Percentiles rank a stretch among this genome's conserved stretches.
Conservation (phyloP, 2,113 vertebrate species). For the Tringa solitaria region DNA sequence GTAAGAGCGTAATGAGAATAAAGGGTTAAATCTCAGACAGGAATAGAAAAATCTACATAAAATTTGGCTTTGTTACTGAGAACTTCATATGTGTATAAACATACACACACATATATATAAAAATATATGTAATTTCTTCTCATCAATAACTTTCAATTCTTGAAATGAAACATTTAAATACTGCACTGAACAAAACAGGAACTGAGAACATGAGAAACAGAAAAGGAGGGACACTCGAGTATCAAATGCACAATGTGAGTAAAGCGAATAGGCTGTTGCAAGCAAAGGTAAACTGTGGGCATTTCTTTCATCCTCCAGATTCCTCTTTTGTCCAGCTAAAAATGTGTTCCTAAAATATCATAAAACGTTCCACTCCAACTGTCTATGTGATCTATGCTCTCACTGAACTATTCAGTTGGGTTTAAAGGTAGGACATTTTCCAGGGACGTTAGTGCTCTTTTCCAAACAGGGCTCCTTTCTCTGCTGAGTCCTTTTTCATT, state of each 20-base stretch:
- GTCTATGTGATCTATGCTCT: neutral
- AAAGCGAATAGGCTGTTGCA: neutral
- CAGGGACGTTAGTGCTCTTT: neutral
- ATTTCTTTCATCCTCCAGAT: neutral
- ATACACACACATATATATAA: neutral
- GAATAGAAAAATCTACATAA: neutral
- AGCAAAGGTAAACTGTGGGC: neutral
- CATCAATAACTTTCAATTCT: neutral
- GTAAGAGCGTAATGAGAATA: neutral
- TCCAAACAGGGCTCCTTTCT: neutral
- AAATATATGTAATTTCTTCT: neutral
- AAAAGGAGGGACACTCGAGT: neutral
- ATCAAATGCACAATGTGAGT: neutral
- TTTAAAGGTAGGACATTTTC: constrained; percentile 13
- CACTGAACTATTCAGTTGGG: neutral
- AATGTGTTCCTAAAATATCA: neutral
- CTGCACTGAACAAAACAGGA: neutral
- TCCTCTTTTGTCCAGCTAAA: neutral
- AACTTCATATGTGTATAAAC: neutral
- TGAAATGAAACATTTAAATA: neutral
- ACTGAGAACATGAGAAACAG: neutral
- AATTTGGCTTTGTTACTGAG: neutral
- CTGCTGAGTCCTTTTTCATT: neutral
- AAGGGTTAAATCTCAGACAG: neutral
- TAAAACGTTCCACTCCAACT: neutral